Conservation (phyloP, 2,888 invertebrate species). For the Meteorus cinctellus region DNA sequence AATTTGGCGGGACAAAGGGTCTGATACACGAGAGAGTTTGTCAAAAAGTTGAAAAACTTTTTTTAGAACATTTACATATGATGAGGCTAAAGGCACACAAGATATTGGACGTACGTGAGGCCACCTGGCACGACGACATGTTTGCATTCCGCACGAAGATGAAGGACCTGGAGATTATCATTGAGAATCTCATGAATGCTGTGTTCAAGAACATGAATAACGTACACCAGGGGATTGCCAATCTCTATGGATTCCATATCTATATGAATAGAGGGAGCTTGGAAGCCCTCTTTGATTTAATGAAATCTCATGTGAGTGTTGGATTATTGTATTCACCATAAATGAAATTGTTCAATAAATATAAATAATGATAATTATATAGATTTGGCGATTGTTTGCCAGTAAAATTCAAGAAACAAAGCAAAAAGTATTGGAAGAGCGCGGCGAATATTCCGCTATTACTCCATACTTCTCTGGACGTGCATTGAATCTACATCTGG, state of each 20-base stretch:
- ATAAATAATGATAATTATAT: slow-evolving; percentile 29
- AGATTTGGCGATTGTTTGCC: slow-evolving; percentile 85
- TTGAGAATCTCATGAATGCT: slow-evolving; percentile 86
- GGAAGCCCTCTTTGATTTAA: slow-evolving; percentile 80
- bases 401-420: slow-evolving; percentile 84
- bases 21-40: slow-evolving; percentile 81
- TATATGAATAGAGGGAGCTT: slow-evolving; percentile 85
- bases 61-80: slow-evolving; percentile 78
- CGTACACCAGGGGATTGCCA: slow-evolving; percentile 86
- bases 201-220: slow-evolving; percentile 87
- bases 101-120: slow-evolving; percentile 85
- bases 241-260: slow-evolving; percentile 84
- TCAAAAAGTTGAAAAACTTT: slow-evolving; percentile 83
- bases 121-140: slow-evolving; percentile 88
- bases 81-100: slow-evolving; percentile 78
- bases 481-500: slow-evolving; percentile 80
- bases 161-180: slow-evolving; percentile 82
- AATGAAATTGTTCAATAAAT: not conserved
- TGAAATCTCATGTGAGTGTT: slow-evolving; percentile 77
- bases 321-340: not conserved
- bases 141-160: slow-evolving; percentile 77
- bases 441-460: slow-evolving; percentile 78
- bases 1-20: slow-evolving; percentile 85
- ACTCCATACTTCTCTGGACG: slow-evolving; percentile 84
- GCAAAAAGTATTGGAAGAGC: slow-evolving; percentile 79